phyloP scores from a whole-genome alignment of 2,888 invertebrate species.

The Campaea margaritaria region DNA sequence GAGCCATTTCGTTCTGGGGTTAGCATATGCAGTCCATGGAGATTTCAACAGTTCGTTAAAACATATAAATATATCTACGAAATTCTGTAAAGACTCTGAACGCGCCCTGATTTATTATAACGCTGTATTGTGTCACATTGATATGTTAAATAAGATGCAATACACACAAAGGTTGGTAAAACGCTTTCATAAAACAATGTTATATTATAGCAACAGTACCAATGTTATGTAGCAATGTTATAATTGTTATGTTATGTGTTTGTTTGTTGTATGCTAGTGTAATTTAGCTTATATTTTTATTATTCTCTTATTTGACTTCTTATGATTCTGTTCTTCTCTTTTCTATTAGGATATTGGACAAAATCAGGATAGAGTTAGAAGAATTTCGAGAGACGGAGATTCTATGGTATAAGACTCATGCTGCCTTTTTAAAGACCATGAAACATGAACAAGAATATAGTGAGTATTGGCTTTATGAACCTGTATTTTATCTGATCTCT shows the following conservation, averaged over 20 bases:
- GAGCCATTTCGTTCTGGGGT: slow-evolving; percentile 89
- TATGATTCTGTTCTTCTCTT: neutral
- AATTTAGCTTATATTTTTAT: too few relatives aligned
- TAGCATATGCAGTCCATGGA: slow-evolving; percentile 88
- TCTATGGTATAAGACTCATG: slow-evolving; percentile 66
- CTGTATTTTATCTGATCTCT: too few relatives aligned
- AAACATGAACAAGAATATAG: slow-evolving; percentile 67
- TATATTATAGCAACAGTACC: too few relatives aligned
- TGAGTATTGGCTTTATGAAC: slow-evolving; percentile 40
- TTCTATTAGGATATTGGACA: slow-evolving; percentile 54
- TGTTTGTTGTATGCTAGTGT: too few relatives aligned
- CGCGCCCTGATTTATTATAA: slow-evolving; percentile 86
- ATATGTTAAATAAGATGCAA: slow-evolving; percentile 86
- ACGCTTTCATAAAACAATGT: neutral
- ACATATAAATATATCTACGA: slow-evolving; percentile 86
- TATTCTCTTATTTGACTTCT: neutral
- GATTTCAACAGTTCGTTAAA: slow-evolving; percentile 89
- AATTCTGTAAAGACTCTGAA: slow-evolving; percentile 86
- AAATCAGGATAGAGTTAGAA: slow-evolving; percentile 58
- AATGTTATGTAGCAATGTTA: too few relatives aligned
- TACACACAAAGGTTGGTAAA: slow-evolving; percentile 87
- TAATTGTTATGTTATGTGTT: too few relatives aligned
- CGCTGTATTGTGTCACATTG: slow-evolving; percentile 88
- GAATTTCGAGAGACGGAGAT: slow-evolving; percentile 59
- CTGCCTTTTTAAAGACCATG: slow-evolving; percentile 69